Percentiles rank a stretch among this genome's conserved stretches.
phyloP scores from a whole-genome alignment of 2,113 vertebrate species.

The Plectropomus leopardus region DNA sequence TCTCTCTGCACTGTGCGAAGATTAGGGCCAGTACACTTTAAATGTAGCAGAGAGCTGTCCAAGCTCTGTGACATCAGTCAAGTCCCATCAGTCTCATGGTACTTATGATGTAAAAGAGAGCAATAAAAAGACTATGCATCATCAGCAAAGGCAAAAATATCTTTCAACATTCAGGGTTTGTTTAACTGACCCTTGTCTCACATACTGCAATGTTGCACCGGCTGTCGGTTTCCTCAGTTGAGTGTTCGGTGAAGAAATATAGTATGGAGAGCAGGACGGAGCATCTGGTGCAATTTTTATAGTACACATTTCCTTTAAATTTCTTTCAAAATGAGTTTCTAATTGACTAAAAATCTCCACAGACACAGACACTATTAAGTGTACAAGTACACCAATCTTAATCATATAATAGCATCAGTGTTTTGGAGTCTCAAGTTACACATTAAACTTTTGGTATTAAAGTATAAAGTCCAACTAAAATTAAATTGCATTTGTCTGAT shows the following conservation, averaged over 20 bases:
- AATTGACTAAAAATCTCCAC: background rate
- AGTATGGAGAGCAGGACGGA: background rate
- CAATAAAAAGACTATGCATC: conserved; percentile 21
- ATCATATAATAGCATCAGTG: background rate
- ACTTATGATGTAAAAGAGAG: conserved; percentile 32
- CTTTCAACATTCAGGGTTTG: background rate
- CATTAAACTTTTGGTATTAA: background rate
- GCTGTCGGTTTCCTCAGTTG: background rate
- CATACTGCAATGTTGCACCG: background rate
- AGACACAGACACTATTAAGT: background rate
- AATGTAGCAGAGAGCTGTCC: conserved; percentile 12
- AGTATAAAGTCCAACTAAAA: too few relatives aligned
- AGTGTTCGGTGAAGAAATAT: background rate
- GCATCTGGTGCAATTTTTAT: background rate
- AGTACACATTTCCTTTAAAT: background rate
- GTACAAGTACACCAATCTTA: too few relatives aligned
- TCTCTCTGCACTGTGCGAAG: conserved; percentile 43
- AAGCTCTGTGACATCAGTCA: conserved; percentile 2
- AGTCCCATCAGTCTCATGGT: conserved; percentile 17
- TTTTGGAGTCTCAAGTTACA: too few relatives aligned
- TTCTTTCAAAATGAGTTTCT: background rate
- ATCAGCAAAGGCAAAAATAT: conserved; percentile 16
- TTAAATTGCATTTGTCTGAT: too few relatives aligned
- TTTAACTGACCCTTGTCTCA: conserved; percentile 18
- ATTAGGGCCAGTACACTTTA: conserved; percentile 38